Evolutionary conservation across 2,888 invertebrate species (phyloP), one percentile per base, ranked within the genome.

Genomic region (Pemphredon lugubris): DNA sequence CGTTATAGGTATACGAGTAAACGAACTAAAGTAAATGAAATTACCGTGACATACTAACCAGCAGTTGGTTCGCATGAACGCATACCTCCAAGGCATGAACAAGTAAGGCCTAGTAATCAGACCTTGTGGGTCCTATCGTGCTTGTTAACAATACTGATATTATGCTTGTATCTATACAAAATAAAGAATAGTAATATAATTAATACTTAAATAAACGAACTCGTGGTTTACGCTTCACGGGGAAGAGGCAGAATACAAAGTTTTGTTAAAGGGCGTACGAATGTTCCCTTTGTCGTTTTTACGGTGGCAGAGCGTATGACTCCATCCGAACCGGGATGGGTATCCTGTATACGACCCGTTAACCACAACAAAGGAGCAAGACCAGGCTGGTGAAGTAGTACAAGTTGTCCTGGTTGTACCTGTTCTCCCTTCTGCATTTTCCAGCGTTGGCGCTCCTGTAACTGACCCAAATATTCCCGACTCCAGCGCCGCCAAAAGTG

Each of bases 401-500:
- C 32, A 3, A 48, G 4, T 0, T 32, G 26, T 1, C 32, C 16
- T 1, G 1, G 0, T 0, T 1, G 2, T n/a, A 48, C 1, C 9
- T 42, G 42, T 9, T 14, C 16, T 2, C 20, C 30, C n/a, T 16
- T 39, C 0, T 3, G 11, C n/a, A 0, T 9, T 11, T 20, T 39
- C 30, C 42, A 54, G 2, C 30, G 39, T 0, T 1, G 0, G 1
- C 54, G 1, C 0, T 16, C 2, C 6, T 54, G 54, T 1, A 26
- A 7, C 0, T 13, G 30, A 1, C 18, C 6, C 0, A 54, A 5
- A 9, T 42, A 54, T 3, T 54, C 42, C 0, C 0, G 0, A 6
- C 23, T 40, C 40, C 40, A 54, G 11, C 32, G 11, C 1, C 6
- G 11, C 30, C 40, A 54, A 11, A 54, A 54, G 2, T 42, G 13